These are phyloP conservation scores for Drosophila meridionalis DNA, from an alignment of 2,888 invertebrate species.

Conservation along the genomic window DNA sequence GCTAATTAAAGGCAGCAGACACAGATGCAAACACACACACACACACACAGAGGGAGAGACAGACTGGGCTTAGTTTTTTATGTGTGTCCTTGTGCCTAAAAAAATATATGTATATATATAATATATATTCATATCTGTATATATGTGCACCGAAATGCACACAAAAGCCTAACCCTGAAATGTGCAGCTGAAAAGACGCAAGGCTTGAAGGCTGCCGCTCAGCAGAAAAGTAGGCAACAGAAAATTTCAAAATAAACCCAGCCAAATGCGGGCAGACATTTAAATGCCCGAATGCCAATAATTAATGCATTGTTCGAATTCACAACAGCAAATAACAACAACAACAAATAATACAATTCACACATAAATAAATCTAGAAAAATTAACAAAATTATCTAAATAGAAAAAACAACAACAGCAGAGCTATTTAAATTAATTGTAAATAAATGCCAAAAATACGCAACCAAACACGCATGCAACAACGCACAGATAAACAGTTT, in stretches of 20 bases:
- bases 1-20: conserved; percentile 58
- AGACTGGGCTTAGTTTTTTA: conserved; percentile 18
- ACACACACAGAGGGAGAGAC: conserved; percentile 24
- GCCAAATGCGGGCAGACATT: conserved; percentile 2
- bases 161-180: conserved; percentile 62
- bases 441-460: conserved; percentile 36
- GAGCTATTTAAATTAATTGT: conserved; percentile 51
- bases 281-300: conserved; percentile 12
- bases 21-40: conserved; percentile 25
- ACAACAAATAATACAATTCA: background rate
- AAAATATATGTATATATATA: conserved; percentile 23
- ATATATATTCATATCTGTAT: conserved; percentile 18
- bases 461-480: conserved; percentile 22
- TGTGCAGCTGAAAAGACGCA: conserved; percentile 23
- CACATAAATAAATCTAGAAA: conserved; percentile 8
- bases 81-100: conserved; percentile 57
- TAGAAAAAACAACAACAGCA: conserved; percentile 3
- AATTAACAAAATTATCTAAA: conserved; percentile 23
- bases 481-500: conserved; percentile 44
- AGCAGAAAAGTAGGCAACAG: conserved; percentile 29
- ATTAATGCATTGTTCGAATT: conserved; percentile 32
- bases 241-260: conserved; percentile 9
- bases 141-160: conserved; percentile 35
- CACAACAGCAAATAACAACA: conserved; percentile 14
- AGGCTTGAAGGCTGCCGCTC: conserved; percentile 51